phyloP scores from a whole-genome alignment of 1,140 invertebrate genomes.

The Homalodisca vitripennis region DNA sequence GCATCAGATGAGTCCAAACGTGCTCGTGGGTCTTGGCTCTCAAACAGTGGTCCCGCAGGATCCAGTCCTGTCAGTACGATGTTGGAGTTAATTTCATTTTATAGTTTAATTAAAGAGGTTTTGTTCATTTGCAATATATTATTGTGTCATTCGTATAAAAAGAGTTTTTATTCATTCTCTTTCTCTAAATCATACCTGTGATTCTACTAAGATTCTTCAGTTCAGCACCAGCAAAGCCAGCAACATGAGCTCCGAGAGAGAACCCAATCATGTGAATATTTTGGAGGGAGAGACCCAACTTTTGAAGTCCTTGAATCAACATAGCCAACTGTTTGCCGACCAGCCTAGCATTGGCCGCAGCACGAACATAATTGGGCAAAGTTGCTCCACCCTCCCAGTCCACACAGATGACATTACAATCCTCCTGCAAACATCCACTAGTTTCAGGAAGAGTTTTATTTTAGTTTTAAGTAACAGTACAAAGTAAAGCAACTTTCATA shows the following conservation, averaged over 20 bases:
- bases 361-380: slow-evolving; percentile 90
- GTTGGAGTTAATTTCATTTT: background rate
- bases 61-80: slow-evolving; percentile 70
- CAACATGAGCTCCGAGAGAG: slow-evolving; percentile 86
- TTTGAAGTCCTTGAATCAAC: slow-evolving; percentile 60
- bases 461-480: too few relatives aligned
- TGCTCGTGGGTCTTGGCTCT: slow-evolving; percentile 77
- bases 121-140: too few relatives aligned
- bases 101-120: too few relatives aligned
- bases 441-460: background rate
- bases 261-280: slow-evolving; percentile 90
- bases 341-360: slow-evolving; percentile 88
- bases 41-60: slow-evolving; percentile 87
- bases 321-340: slow-evolving; percentile 88
- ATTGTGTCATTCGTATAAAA: too few relatives aligned
- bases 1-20: slow-evolving; percentile 83
- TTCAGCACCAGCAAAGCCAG: slow-evolving; percentile 88
- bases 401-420: slow-evolving; percentile 88
- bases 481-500: too few relatives aligned
- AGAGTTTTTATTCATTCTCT: background rate
- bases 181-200: slow-evolving; percentile 60
- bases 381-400: slow-evolving; percentile 92
- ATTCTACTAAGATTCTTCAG: slow-evolving; percentile 81
- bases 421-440: slow-evolving; percentile 63
- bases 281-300: slow-evolving; percentile 56